Base-by-base conservation (phyloP, 1,140 invertebrate species). In the Drosophila micromelanica region DNA sequence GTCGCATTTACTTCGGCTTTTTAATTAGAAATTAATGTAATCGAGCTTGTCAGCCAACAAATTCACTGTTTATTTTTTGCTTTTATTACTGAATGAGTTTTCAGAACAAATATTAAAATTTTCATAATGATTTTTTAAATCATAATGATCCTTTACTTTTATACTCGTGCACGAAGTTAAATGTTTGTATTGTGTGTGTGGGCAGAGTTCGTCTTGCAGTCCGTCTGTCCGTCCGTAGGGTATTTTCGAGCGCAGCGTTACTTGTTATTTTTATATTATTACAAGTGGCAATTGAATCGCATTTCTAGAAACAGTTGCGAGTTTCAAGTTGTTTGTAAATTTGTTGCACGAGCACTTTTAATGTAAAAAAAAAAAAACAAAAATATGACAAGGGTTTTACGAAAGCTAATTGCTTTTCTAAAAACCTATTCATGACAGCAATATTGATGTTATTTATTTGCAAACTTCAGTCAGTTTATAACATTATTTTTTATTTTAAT, bases 281-380 rank as follows among this genome's bases (percentile, higher is more conserved):
- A n/a, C 63, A 68, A 73, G 70, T 73, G 63, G 55, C 48, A 55
- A 38, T 40, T 68, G 63, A 73, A 73, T 73, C 55, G 63, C 55
- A 52, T 54, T 60, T 61, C 60, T 73, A 73, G 70, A 30, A 68
- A 73, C 70, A 54, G 62, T 73, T 49, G 63, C 70, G 54, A 60
- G 55, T 68, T 73, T 68, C 55, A 60, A 73, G 70, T 73, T 73
- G 63, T 48, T 70, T 70, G 51, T 43, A 70, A 49, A 63, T 55
- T 70, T 73, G 69, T 35, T 60, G 40, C 48, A 57, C 45, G 54
- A 57, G 54, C 15, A 51, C 17, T 45, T 43, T 73, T 48, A 57
- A 60, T 59, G 37, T 20, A 42, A 35, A 60, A 6, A 15, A 6
- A 38, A 38, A 13, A 17, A 15, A 27, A 32, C 17, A 15, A 57